Evolutionary conservation across 2,888 invertebrate genomes (phyloP), one percentile per base, ranked within the genome.

Genomic region (Drosophila mimica): DNA sequence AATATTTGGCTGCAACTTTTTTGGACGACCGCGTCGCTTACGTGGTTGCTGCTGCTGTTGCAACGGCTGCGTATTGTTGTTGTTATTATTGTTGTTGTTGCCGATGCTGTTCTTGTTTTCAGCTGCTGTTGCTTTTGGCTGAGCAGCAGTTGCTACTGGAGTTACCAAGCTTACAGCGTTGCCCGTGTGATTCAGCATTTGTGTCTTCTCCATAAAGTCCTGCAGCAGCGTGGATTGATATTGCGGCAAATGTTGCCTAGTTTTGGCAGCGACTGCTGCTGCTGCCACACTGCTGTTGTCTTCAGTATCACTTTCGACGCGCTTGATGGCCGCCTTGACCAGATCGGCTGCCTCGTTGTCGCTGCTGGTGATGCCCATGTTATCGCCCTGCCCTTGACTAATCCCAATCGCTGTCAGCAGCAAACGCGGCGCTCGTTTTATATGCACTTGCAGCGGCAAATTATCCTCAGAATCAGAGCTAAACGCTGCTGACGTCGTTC

Each of bases 121-220:
- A 9, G 46, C 46, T 4, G 36, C 15, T 25, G 93, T 34, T 28
- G 94, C 34, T 2, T 30, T n/a, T 92, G 93, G n/a, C 93, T 91
- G 71, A 13, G 57, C 5, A 40, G 20, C n/a, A n/a, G 36, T 11
- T 20, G 61, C 33, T 93, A 93, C 83, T n/a, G 51, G 17, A 92
- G 93, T 78, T 93, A 94, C 70, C 89, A 93, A 43, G 33, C 53
- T 77, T 5, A 33, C 40, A 7, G 52, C 48, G 25, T 28, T 76
- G 15, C 71, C 73, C 0, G 71, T 33, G 61, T 90, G 94, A 76
- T 95, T 95, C 36, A 96, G 92, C 91, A 95, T 94, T 92, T 96
- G 96, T 0, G 97, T 97, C 92, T 96, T 97, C 58, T 95, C 96
- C 70, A 96, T 97, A 89, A 97, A 97, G 90, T 97, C 96, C 91